A percentile compares a stretch with the other conserved stretches of the same genome.
phyloP scores from a whole-genome alignment of 2,888 invertebrate genomes.

The Chrysomela aeneicollis region DNA sequence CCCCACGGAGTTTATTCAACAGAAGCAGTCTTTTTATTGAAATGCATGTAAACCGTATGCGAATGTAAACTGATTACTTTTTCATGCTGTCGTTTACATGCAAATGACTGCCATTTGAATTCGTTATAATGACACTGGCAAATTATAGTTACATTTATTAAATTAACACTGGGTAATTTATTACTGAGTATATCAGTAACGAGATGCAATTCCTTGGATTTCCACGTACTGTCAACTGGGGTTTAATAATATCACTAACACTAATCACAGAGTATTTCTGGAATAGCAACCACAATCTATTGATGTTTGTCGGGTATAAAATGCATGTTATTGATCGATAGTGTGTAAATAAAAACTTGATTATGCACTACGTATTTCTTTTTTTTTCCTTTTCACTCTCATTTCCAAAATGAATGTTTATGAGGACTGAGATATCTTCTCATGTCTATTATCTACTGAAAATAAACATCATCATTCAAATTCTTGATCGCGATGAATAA shows the following conservation, averaged over 20 bases:
- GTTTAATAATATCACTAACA: not conserved
- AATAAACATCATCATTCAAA: no score
- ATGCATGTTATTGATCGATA: no score
- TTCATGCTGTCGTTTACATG: slow-evolving; percentile 38
- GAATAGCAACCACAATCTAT: not conserved
- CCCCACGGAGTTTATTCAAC: slow-evolving; percentile 20
- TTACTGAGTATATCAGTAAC: slow-evolving; percentile 28
- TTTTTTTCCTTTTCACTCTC: no score
- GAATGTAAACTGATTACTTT: slow-evolving; percentile 41
- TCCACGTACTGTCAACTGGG: not conserved
- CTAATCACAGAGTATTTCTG: not conserved
- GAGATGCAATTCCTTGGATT: slow-evolving; percentile 19
- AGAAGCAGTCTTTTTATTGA: slow-evolving; percentile 27
- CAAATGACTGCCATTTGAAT: slow-evolving; percentile 42
- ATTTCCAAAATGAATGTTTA: no score
- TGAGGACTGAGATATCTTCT: not conserved
- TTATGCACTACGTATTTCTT: no score
- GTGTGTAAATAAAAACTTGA: no score
- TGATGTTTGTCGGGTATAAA: not conserved
- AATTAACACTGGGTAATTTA: slow-evolving; percentile 43
- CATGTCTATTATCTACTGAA: no score
- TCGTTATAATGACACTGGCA: slow-evolving; percentile 41
- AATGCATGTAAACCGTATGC: slow-evolving; percentile 42
- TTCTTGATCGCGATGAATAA: no score
- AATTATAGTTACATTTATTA: slow-evolving; percentile 44